Evolutionary conservation across 1,140 invertebrate species (phyloP).

Genomic region (Ooceraea biroi): DNA sequence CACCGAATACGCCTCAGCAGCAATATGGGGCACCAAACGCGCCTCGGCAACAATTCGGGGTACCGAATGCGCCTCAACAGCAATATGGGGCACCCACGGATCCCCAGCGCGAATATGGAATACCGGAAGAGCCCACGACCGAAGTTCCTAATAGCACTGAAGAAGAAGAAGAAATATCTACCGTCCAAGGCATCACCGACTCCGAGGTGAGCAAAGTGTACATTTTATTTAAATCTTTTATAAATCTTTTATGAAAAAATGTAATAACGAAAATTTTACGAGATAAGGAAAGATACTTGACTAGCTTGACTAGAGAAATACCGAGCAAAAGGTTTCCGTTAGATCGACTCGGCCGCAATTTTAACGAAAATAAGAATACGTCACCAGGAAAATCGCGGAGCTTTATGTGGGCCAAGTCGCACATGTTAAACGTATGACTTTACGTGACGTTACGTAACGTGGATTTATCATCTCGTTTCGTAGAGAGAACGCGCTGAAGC

Average conservation of each 20-base stretch:
- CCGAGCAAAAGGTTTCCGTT: background rate
- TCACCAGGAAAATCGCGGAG: background rate
- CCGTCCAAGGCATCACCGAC: constrained; percentile 71
- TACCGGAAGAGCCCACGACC: constrained; percentile 70
- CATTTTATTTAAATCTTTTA: background rate
- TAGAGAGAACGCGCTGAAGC: constrained; percentile 5
- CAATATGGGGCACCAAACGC: constrained; percentile 66
- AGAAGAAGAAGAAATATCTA: constrained; percentile 80
- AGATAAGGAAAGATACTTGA: too few species aligned
- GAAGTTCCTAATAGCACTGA: constrained; percentile 74
- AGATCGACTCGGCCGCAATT: background rate
- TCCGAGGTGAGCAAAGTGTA: constrained; percentile 72
- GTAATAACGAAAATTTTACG: too few species aligned
- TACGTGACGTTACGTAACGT: constrained; percentile 46
- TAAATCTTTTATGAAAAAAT: constrained; percentile 16
- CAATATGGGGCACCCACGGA: constrained; percentile 59
- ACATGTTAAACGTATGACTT: background rate
- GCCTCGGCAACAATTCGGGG: constrained; percentile 62
- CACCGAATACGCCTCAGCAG: constrained; percentile 54
- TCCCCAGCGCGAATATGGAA: constrained; percentile 65
- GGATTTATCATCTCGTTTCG: constrained; percentile 72
- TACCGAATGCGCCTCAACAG: constrained; percentile 57
- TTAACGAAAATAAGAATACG: background rate
- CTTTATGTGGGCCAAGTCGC: background rate
- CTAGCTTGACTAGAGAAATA: too few species aligned